Conservation (phyloP, 2,113 vertebrate species). For the Ailurus styani region DNA sequence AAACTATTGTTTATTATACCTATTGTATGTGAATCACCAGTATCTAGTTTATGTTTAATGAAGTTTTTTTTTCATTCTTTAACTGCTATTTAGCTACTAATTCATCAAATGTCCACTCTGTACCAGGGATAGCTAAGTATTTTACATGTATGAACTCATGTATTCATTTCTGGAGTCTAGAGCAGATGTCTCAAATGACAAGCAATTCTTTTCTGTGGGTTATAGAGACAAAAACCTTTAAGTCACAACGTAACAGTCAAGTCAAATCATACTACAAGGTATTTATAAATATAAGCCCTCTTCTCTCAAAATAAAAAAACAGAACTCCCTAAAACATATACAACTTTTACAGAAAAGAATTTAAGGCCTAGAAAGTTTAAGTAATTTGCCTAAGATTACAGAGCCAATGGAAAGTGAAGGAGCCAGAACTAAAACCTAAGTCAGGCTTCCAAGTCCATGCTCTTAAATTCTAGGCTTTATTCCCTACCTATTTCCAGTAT, state of each 20-base stretch:
- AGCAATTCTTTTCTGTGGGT: slow-evolving; percentile 85
- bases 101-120: neutral
- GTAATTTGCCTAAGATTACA: neutral
- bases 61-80: neutral
- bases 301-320: neutral
- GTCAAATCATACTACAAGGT: neutral
- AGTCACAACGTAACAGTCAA: neutral
- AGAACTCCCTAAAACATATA: neutral
- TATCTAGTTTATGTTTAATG: neutral
- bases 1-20: neutral
- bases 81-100: neutral
- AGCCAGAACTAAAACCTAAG: neutral
- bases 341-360: slow-evolving; percentile 36
- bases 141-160: neutral
- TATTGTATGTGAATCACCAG: neutral
- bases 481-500: slow-evolving; percentile 33
- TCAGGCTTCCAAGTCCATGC: neutral
- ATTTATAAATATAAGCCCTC: neutral
- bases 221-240: slow-evolving; percentile 39
- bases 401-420: neutral
- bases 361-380: neutral
- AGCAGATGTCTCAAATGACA: slow-evolving; percentile 89
- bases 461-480: slow-evolving; percentile 1
- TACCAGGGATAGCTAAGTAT: neutral
- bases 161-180: slow-evolving; percentile 86